Percentiles rank a stretch among this genome's conserved stretches.
Evolutionary conservation across 2,113 vertebrate genomes (phyloP).

Genomic region (Australoheros scitulus): DNA sequence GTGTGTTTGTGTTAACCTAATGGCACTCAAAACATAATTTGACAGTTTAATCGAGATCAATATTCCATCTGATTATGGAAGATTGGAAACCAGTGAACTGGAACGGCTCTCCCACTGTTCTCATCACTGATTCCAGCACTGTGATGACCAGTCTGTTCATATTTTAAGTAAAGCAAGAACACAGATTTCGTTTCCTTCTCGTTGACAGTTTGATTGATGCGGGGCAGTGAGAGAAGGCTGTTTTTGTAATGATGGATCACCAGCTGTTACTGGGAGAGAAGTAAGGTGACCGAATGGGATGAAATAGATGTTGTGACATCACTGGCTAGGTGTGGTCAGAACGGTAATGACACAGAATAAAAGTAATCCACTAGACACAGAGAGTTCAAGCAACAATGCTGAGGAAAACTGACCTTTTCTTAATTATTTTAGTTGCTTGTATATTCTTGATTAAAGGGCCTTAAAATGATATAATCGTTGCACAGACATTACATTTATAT

Average conservation of each 20-base stretch:
- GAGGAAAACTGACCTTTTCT: background rate
- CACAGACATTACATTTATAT: too few relatives aligned
- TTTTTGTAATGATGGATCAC: constrained; percentile 40
- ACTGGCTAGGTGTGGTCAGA: constrained; percentile 17
- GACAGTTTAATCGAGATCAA: constrained; percentile 38
- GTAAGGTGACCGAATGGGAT: constrained; percentile 14
- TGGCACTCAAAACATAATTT: constrained; percentile 5
- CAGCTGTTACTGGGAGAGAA: background rate
- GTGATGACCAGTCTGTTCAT: background rate
- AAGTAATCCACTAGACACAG: background rate
- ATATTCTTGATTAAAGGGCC: background rate
- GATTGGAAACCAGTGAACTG: constrained; percentile 22
- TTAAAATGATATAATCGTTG: background rate
- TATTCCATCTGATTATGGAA: background rate
- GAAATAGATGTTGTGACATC: constrained; percentile 16
- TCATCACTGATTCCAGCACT: background rate
- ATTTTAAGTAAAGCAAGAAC: constrained; percentile 14
- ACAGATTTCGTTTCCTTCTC: background rate
- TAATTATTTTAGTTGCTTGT: background rate
- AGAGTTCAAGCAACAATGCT: background rate
- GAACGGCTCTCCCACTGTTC: background rate
- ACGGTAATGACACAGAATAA: background rate
- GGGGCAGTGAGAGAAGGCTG: constrained; percentile 1
- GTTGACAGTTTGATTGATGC: constrained; percentile 28
- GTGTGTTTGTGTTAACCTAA: background rate